phyloP scores from a whole-genome alignment of 2,797 vertebrate genomes.

The Falco naumanni region DNA sequence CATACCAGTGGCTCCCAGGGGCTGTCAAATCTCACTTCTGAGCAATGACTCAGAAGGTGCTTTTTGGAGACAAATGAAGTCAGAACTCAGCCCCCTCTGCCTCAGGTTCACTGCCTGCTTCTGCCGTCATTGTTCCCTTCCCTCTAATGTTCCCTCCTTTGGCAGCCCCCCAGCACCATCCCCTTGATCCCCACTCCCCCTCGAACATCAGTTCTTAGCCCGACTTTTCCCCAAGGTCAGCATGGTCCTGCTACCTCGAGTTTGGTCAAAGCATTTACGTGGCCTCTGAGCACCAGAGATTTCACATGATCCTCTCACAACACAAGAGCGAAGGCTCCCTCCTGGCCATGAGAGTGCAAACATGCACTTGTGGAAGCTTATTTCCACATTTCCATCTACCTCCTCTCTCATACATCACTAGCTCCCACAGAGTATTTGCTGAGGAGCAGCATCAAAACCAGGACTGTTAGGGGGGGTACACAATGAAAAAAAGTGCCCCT shows the following conservation, averaged over 20 bases:
- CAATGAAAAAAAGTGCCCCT: not conserved
- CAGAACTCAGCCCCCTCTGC: not conserved
- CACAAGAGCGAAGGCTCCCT: fast-evolving
- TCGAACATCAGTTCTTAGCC: not conserved
- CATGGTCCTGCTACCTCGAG: not conserved
- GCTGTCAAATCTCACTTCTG: not conserved
- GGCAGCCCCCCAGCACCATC: not conserved
- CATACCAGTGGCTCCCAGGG: fast-evolving
- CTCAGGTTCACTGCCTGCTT: fast-evolving
- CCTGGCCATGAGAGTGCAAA: fast-evolving
- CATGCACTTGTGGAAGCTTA: not conserved
- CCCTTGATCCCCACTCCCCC: not conserved
- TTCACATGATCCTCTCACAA: not conserved
- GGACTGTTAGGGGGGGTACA: not conserved
- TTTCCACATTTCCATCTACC: not conserved
- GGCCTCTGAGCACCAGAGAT: not conserved
- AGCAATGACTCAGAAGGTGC: not conserved
- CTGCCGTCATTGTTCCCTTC: fast-evolving
- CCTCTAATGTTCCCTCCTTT: no score
- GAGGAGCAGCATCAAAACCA: not conserved
- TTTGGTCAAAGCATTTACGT: not conserved
- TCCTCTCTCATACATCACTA: not conserved
- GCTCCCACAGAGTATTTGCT: not conserved
- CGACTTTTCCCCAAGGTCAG: not conserved
- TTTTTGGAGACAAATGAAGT: constrained; percentile 5